Percentiles rank a stretch among this genome's conserved stretches.
Evolutionary conservation across 2,797 vertebrate species (phyloP).

Genomic region (Oceanodroma leucorhoa): DNA sequence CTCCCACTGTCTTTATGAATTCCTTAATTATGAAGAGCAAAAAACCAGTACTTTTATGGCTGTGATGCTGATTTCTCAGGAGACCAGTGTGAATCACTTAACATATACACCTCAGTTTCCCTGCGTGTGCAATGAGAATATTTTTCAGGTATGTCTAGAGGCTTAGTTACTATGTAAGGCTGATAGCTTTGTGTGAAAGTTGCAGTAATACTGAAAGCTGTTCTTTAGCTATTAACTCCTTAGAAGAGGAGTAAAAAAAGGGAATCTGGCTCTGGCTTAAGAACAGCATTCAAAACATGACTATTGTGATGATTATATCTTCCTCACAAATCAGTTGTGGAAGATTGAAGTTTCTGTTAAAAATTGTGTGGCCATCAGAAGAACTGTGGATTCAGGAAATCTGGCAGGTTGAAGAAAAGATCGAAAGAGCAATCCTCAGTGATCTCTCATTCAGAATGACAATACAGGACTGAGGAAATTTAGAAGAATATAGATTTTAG

Average conservation of each 20-base stretch:
- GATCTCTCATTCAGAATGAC: background rate
- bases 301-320: background rate
- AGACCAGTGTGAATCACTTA: background rate
- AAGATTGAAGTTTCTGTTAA: background rate
- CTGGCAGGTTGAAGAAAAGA: background rate
- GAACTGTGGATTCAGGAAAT: background rate
- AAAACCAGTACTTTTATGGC: background rate
- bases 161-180: background rate
- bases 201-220: background rate
- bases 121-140: background rate
- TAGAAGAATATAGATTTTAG: constrained; percentile 17
- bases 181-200: background rate
- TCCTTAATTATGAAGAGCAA: background rate
- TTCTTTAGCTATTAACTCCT: background rate
- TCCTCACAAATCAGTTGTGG: background rate
- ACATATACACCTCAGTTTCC: background rate
- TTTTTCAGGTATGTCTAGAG: background rate
- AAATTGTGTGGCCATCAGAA: background rate
- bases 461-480: background rate
- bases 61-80: background rate
- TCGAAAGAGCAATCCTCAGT: background rate
- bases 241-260: background rate
- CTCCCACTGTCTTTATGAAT: background rate
- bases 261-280: background rate
- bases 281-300: background rate